Evolutionary conservation across 23 tunicate species (phyloP).

Genomic region (Corella eumyota): DNA sequence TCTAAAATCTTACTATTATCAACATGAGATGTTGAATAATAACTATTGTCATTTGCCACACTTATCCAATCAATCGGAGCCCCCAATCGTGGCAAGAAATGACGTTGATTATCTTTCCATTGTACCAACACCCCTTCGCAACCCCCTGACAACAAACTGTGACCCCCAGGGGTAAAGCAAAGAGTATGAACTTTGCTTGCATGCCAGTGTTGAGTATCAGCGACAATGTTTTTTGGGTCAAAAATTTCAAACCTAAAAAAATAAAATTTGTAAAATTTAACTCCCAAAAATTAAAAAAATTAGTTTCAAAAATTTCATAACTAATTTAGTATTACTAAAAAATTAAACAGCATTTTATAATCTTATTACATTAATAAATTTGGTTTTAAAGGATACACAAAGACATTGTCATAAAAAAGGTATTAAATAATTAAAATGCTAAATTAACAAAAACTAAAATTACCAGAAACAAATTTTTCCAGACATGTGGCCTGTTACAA

Average conservation of each 20-base stretch:
- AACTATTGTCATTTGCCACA: constrained; percentile 19
- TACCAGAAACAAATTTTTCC: constrained; percentile 69
- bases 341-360: too few relatives aligned
- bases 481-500: constrained; percentile 50
- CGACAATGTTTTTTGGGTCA: neutral
- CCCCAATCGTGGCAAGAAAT: constrained; percentile 65
- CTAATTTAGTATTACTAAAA: too few relatives aligned
- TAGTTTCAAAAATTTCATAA: neutral
- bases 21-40: constrained; percentile 38
- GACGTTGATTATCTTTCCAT: constrained; percentile 24
- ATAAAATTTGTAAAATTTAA: neutral
- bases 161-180: constrained; percentile 41
- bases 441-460: neutral
- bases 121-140: constrained; percentile 75
- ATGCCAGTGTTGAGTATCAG: constrained; percentile 67
- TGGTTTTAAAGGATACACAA: too few relatives aligned
- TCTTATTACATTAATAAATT: too few relatives aligned
- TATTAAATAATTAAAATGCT: too few relatives aligned
- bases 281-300: neutral
- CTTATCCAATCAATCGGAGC: constrained; percentile 16
- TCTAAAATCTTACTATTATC: constrained; percentile 57
- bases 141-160: constrained; percentile 52
- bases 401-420: too few relatives aligned
- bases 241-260: constrained; percentile 18
- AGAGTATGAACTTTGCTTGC: constrained; percentile 20